Base-by-base conservation (phyloP, 1,140 invertebrate genomes). In the Reticulitermes speratus region DNA sequence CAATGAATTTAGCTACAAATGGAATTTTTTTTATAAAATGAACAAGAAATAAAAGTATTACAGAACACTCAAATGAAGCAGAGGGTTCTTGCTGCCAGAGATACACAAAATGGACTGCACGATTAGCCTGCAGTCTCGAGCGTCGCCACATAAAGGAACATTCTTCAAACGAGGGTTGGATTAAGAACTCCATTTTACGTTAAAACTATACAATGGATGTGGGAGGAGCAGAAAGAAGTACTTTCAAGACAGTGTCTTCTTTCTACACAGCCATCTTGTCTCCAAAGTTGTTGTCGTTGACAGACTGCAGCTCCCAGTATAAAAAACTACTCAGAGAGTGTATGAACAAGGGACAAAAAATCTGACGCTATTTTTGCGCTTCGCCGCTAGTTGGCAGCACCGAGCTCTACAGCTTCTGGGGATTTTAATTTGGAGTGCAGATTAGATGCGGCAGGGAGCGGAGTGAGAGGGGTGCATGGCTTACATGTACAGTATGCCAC, bases 371-470 rank as follows among this genome's bases (percentile, higher is more conserved):
- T 25, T 75, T 75, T 75, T 75, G 65, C 65, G 65, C 3, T 30
- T 75, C 65, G 3, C 25, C 65, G 65, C 65, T 75, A 75, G 65
- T 6, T 30, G 25, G 65, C 65, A 75, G 65, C 0, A 12, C 25
- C 8, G 65, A 75, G 65, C 65, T 75, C n/a, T 16, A 30, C n/a
- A 30, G 65, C n/a, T 75, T 86, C 32, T 44, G 65, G 48, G 32
- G 83, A 44, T 84, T 84, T 84, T 84, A 84, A 84, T 84, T 84
- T 84, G 38, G 83, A 44, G 32, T 84, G 83, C 83, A 84, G 83
- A 84, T 84, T 84, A 84, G n/a, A 32, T 3, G 44, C 83, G 23
- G 48, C 23, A 5, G 48, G 1, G 83, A 3, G 38, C 14, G 86
- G 44, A 14, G 2, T 19, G 55, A 45, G 82, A 25, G 7, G 0